Percentiles rank a stretch among this genome's conserved stretches.
These are phyloP conservation scores for Theonella swinhoei DNA, from an alignment of 37 sponge, comb jelly and placozoan species.

Conservation along the genomic window DNA sequence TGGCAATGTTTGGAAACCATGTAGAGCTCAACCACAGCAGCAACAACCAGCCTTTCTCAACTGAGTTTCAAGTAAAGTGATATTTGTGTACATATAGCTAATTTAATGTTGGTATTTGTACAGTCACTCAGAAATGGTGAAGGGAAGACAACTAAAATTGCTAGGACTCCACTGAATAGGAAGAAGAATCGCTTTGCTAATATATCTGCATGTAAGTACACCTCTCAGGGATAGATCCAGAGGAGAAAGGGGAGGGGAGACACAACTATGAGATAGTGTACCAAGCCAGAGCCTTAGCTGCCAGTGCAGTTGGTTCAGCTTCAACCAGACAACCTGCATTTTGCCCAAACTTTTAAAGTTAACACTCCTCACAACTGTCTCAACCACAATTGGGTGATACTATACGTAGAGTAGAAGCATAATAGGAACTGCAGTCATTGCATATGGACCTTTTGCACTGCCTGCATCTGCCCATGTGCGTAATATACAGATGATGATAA, in stretches of 20 bases:
- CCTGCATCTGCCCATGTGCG: not conserved
- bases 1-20: constrained; percentile 18
- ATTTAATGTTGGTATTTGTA: not conserved
- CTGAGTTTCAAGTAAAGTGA: not conserved
- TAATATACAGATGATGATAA: constrained; percentile 58
- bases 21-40: constrained; percentile 21
- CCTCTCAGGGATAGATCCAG: not conserved
- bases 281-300: too few species aligned
- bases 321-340: too few species aligned
- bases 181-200: constrained; percentile 39
- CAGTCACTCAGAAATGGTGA: not conserved
- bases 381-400: too few species aligned
- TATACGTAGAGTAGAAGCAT: not conserved
- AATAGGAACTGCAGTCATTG: not conserved
- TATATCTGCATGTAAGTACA: constrained; percentile 44
- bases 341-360: too few species aligned
- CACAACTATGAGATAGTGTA: too few species aligned
- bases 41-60: constrained; percentile 14
- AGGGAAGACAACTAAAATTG: constrained; percentile 1
- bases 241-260: too few species aligned
- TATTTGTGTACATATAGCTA: not conserved
- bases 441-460: not conserved
- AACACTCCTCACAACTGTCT: too few species aligned
- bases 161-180: constrained; percentile 14
- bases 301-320: too few species aligned